Conservation (phyloP, 2,888 invertebrate genomes). For the Tetragonula carbonaria region DNA sequence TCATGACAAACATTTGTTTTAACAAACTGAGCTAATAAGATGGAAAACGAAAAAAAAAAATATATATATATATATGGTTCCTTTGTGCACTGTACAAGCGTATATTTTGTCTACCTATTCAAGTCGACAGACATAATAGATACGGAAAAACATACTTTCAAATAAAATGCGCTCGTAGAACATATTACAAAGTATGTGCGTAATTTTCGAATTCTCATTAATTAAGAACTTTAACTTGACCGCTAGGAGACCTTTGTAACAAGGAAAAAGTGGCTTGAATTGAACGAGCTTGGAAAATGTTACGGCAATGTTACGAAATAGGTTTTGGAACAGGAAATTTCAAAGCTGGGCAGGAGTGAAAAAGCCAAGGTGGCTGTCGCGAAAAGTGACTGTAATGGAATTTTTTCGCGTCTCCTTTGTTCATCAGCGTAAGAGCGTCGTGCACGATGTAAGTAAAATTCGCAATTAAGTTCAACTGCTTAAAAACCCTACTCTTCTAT, state of each 20-base stretch:
- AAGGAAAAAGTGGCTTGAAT: background rate
- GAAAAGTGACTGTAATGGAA: slow-evolving; percentile 10
- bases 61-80: background rate
- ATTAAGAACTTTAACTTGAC: background rate
- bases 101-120: no score
- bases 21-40: background rate
- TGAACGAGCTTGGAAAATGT: background rate
- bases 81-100: background rate
- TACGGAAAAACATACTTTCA: background rate
- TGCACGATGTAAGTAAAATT: slow-evolving; percentile 25
- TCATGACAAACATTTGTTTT: background rate
- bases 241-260: background rate
- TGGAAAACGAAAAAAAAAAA: background rate
- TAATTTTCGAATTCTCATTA: background rate
- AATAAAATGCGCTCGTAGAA: background rate
- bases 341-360: background rate
- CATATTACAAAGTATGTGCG: background rate
- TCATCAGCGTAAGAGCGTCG: slow-evolving; percentile 6
- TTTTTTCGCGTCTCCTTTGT: slow-evolving; percentile 4
- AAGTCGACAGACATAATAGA: background rate
- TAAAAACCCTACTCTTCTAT: slow-evolving; percentile 28
- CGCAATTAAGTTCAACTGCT: slow-evolving; percentile 29
- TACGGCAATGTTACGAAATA: background rate
- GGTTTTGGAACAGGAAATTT: background rate
- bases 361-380: background rate